Base-by-base conservation (phyloP, 2,113 vertebrate genomes). In the Ivindomyrus marchei region DNA sequence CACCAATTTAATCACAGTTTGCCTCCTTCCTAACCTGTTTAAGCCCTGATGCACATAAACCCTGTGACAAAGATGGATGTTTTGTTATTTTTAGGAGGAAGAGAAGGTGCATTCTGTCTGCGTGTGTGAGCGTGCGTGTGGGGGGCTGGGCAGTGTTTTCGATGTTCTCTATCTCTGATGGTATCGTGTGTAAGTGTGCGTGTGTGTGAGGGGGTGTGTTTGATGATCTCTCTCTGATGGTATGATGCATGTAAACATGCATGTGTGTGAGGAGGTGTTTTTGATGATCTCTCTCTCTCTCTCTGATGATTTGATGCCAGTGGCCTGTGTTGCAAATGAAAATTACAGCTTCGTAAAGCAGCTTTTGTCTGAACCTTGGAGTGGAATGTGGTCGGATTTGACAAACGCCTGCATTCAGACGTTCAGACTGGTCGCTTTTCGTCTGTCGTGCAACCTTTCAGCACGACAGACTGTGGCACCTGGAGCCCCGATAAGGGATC, bases 11-110 rank as follows among this genome's bases (percentile, higher is more conserved):
- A 15, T 31, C n/a, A 7, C 49, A 19, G 15, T 80, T 49, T 36
- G 7, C 39, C 86, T 45, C 36, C n/a, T 24, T 86, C 49, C 74
- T 49, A n/a, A 50, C 31, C 74, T 49, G 50, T n/a, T 70, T n/a
- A 85, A 85, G 24, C n/a, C 56, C 53, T 31, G 5, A 46, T n/a
- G 24, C 87, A 42, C 10, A 11, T 45, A 27, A 31, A 74, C 13
- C n/a, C 88, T n/a, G 21, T 50, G 88, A 89, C 66, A 77, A 47
- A 49, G 62, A 89, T 47, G 5, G 27, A 77, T 77, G 88, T 27
- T 27, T 74, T 74, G 88, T 49, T 88, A 70, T 70, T 88, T 74
- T 88, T 88, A 88, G 52, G 19, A n/a, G 56, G 21, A 45, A 39
- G 39, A 42, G 39, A 10, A 13, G 53, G 88, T 88, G 80, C 9